Evolutionary conservation across 2,888 invertebrate genomes (phyloP).

Genomic region (Anthrax anthrax): DNA sequence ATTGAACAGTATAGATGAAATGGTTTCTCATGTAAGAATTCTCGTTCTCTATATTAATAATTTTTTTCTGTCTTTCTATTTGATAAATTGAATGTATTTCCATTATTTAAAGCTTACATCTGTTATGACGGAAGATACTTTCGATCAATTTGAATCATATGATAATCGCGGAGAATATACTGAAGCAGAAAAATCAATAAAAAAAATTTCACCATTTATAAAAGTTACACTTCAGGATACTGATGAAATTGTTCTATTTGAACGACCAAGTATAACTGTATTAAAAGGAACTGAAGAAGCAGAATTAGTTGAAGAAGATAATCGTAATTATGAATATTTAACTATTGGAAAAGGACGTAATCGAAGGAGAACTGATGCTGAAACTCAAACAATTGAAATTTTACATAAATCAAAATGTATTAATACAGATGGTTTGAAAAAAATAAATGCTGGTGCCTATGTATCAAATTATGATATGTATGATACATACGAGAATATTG

Average conservation of each 20-base stretch:
- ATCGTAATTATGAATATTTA: constrained; percentile 50
- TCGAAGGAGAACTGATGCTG: constrained; percentile 48
- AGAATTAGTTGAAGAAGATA: constrained; percentile 42
- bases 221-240: constrained; percentile 52
- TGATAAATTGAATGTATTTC: neutral
- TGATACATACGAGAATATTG: constrained; percentile 44
- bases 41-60: neutral
- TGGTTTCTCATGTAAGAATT: neutral
- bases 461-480: constrained; percentile 68
- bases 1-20: neutral
- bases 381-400: constrained; percentile 50
- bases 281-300: constrained; percentile 46
- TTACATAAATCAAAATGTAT: constrained; percentile 51
- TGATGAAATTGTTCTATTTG: constrained; percentile 46
- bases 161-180: neutral
- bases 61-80: too few relatives aligned
- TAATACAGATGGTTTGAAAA: constrained; percentile 39
- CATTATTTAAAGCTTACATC: neutral
- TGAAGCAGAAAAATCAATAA: neutral
- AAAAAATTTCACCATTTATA: constrained; percentile 38
- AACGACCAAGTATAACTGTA: constrained; percentile 47
- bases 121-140: neutral
- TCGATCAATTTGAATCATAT: neutral
- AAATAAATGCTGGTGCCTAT: constrained; percentile 44
- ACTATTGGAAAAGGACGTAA: constrained; percentile 52